These are phyloP conservation scores for Pseudomyrmex concolor DNA, from an alignment of 1,140 invertebrate genomes.

Conservation along the genomic window DNA sequence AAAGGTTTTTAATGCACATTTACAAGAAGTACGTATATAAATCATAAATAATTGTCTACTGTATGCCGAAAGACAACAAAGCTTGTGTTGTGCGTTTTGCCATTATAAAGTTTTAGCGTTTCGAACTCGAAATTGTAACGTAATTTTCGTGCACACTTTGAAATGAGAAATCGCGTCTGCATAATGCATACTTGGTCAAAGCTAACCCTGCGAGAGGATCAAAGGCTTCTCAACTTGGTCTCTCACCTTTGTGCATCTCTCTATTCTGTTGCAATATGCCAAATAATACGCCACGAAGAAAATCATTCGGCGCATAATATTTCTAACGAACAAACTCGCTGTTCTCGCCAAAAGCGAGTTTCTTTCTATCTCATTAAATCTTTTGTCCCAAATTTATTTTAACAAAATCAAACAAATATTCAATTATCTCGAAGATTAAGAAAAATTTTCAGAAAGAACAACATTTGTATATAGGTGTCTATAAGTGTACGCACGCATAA, in stretches of 20 bases:
- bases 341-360: background rate
- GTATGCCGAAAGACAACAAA: background rate
- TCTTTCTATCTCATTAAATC: slow-evolving; percentile 14
- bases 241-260: slow-evolving; percentile 25
- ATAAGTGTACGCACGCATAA: slow-evolving; percentile 10
- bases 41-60: slow-evolving; percentile 10
- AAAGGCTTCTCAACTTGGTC: slow-evolving; percentile 35
- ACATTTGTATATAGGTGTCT: slow-evolving; percentile 9
- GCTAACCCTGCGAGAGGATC: slow-evolving; percentile 36
- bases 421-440: background rate
- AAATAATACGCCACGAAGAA: slow-evolving; percentile 42
- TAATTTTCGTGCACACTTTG: slow-evolving; percentile 51
- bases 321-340: slow-evolving; percentile 36
- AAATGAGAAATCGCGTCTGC: slow-evolving; percentile 45
- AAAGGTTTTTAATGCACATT: background rate
- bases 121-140: slow-evolving; percentile 48
- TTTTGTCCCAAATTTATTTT: background rate
- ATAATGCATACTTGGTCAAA: slow-evolving; percentile 52
- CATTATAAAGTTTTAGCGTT: slow-evolving; percentile 42
- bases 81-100: slow-evolving; percentile 8
- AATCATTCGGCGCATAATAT: slow-evolving; percentile 52
- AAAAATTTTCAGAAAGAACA: background rate
- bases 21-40: background rate
- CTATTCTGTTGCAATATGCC: slow-evolving; percentile 40
- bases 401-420: slow-evolving; percentile 6